Percentiles rank a stretch among this genome's conserved stretches.
Evolutionary conservation across 2,888 invertebrate genomes (phyloP).

Genomic region (Ectropis crepuscularia): DNA sequence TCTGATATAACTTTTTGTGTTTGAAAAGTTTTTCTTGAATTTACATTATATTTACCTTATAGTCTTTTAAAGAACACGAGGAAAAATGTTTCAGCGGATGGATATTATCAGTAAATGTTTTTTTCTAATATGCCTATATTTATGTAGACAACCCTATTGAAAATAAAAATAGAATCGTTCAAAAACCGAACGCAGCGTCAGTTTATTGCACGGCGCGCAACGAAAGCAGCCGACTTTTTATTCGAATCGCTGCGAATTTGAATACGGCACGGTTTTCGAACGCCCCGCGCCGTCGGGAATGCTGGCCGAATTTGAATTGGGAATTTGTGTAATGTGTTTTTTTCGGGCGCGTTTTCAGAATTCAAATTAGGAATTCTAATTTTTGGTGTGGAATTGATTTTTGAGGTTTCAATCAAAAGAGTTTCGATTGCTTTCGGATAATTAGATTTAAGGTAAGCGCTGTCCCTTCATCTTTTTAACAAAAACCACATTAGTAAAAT

Average conservation of each 20-base stretch:
- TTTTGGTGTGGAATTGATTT: conserved; percentile 1
- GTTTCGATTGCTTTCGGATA: no score
- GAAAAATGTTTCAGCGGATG: no score
- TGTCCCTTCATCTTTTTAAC: no score
- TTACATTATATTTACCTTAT: no score
- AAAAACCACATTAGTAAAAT: no score
- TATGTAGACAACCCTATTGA: conserved; percentile 23
- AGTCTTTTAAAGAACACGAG: no score
- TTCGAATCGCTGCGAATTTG: conserved; percentile 44
- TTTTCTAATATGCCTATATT: no score
- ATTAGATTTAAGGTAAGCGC: no score
- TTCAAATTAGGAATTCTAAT: conserved; percentile 20
- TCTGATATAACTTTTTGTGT: no score
- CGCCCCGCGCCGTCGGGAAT: conserved; percentile 24
- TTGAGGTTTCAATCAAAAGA: no score
- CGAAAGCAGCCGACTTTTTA: conserved; percentile 52
- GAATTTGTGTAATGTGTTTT: conserved; percentile 38
- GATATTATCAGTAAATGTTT: no score
- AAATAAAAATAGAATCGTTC: conserved; percentile 61
- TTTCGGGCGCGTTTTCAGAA: conserved; percentile 26
- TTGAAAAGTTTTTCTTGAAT: no score
- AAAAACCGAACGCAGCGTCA: conserved; percentile 49
- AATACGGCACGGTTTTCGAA: conserved; percentile 40
- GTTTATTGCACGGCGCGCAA: conserved; percentile 56
- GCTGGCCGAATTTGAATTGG: conserved; percentile 40